These are phyloP conservation scores for Drosophila bifasciata DNA, from an alignment of 1,140 invertebrate genomes.

Conservation along the genomic window DNA sequence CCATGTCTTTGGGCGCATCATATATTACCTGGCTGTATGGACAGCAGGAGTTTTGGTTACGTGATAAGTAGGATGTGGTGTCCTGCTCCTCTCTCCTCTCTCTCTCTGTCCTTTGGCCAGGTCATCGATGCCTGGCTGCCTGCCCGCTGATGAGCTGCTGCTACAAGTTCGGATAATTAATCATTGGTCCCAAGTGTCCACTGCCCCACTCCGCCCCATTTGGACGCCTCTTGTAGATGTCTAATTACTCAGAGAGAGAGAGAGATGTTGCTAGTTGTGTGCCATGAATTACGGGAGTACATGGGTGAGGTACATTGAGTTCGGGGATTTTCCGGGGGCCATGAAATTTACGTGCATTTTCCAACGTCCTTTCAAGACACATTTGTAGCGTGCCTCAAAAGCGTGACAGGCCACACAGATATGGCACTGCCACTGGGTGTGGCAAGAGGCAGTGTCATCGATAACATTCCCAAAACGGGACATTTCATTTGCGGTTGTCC, in stretches of 20 bases:
- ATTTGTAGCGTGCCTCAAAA: no score
- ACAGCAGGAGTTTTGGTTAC: no score
- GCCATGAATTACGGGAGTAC: no score
- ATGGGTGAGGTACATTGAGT: no score
- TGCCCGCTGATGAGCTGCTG: conserved; percentile 1
- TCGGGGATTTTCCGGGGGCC: conserved; percentile 38
- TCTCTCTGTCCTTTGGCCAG: background rate
- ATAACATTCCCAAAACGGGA: background rate
- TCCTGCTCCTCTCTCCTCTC: no score
- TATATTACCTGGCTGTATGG: no score
- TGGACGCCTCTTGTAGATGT: background rate
- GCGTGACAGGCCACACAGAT: no score
- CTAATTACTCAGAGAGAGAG: conserved; percentile 4
- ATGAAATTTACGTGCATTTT: conserved; percentile 51
- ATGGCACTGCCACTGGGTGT: no score
- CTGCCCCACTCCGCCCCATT: no score
- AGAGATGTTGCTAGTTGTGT: conserved; percentile 1
- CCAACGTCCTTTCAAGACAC: no score
- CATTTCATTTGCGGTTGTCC: conserved; percentile 35
- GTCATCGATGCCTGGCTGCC: conserved; percentile 4
- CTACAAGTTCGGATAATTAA: conserved; percentile 1
- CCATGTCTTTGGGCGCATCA: no score
- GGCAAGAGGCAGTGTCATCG: background rate
- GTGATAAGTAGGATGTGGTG: no score
- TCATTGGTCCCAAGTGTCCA: background rate